A percentile compares a stretch with the other conserved stretches of the same genome.
These are phyloP conservation scores for Chrysogorgia sp. DNA, from an alignment of 92 coral and sea anemone genomes.

Conservation along the genomic window DNA sequence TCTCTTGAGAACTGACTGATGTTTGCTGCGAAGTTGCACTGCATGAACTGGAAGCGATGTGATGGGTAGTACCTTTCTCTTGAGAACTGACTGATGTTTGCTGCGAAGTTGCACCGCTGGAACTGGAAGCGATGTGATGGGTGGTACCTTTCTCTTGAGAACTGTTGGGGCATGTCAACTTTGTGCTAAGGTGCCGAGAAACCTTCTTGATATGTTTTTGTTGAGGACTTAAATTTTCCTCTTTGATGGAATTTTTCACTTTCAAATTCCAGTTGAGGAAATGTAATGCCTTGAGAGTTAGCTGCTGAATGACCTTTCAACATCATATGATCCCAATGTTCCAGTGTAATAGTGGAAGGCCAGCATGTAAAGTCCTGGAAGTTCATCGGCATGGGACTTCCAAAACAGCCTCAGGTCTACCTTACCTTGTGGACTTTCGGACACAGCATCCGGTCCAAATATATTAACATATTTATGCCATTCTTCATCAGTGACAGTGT, in stretches of 20 bases:
- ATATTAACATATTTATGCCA: conserved; percentile 54
- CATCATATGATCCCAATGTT: conserved; percentile 65
- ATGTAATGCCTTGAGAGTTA: conserved; percentile 49
- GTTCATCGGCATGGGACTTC: conserved; percentile 62
- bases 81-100: too few species aligned
- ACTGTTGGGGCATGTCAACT: too few species aligned
- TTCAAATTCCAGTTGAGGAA: conserved; percentile 62
- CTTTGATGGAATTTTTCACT: conserved; percentile 40
- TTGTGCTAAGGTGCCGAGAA: too few species aligned
- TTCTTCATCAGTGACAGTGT: conserved; percentile 56
- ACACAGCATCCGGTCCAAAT: conserved; percentile 60
- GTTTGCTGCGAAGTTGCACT: too few species aligned
- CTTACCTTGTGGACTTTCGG: conserved; percentile 28
- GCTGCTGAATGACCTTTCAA: conserved; percentile 51
- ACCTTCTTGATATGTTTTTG: conserved; percentile 33
- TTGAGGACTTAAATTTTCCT: conserved; percentile 26
- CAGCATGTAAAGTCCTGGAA: conserved; percentile 50
- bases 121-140: too few species aligned
- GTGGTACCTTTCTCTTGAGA: too few species aligned
- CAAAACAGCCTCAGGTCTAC: conserved; percentile 57
- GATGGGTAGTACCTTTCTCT: too few species aligned
- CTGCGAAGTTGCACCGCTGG: too few species aligned
- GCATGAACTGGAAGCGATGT: too few species aligned
- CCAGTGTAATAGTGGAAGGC: conserved; percentile 54
- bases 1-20: too few species aligned